These are phyloP conservation scores for Xenops minutus DNA, from an alignment of 2,797 vertebrate species.

Conservation along the genomic window DNA sequence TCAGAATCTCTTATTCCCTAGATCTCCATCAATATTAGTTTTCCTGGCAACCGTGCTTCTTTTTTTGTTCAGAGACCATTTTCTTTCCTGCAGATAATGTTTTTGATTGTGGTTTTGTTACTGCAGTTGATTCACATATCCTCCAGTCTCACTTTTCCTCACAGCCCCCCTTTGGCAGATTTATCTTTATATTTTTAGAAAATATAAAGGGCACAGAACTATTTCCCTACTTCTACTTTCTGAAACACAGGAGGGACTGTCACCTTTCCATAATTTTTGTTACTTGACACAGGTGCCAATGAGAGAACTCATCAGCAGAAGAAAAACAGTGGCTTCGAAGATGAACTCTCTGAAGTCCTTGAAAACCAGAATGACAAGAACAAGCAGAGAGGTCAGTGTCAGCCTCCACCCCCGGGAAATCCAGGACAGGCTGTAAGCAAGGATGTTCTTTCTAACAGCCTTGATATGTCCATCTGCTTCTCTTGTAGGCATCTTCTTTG, in stretches of 20 bases:
- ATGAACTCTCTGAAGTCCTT: slow-evolving; percentile 73
- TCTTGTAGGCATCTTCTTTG: neutral
- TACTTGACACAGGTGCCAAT: slow-evolving; percentile 76
- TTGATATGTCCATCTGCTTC: neutral
- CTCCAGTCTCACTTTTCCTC: neutral
- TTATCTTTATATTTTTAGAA: neutral
- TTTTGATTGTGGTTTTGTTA: neutral
- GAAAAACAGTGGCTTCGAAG: slow-evolving; percentile 66
- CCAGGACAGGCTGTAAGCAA: slow-evolving; percentile 15
- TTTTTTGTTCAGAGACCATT: neutral
- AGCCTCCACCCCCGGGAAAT: neutral
- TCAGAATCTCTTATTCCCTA: neutral
- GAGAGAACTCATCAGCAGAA: slow-evolving; percentile 78
- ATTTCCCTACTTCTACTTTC: neutral
- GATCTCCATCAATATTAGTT: neutral
- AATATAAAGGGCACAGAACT: neutral
- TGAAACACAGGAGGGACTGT: neutral
- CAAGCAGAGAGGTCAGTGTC: slow-evolving; percentile 76
- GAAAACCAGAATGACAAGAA: slow-evolving; percentile 65
- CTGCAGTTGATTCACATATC: neutral
- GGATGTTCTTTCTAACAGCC: slow-evolving; percentile 33
- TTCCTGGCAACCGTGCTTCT: neutral
- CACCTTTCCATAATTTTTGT: neutral
- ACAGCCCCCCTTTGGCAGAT: neutral
- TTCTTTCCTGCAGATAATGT: neutral